Conservation (phyloP, 2,888 invertebrate genomes). For the Entomobrya multifasciata region DNA sequence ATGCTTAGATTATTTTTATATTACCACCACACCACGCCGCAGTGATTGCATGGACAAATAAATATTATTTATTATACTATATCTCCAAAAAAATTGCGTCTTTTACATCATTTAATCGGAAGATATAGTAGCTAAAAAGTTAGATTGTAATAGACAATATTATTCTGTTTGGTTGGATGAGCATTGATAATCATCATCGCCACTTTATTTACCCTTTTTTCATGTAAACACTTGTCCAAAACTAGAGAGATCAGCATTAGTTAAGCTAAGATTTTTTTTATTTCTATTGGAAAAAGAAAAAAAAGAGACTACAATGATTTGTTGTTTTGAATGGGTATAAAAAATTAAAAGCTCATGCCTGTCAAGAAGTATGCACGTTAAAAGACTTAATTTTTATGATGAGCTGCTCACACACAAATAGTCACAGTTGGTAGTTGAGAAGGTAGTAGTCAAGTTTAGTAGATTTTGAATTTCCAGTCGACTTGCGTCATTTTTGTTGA, state of each 20-base stretch:
- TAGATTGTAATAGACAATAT: no score
- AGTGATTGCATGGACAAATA: no score
- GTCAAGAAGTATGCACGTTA: slow-evolving; percentile 60
- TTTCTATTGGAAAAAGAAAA: background rate
- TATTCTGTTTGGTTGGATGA: background rate
- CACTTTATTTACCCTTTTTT: slow-evolving; percentile 58
- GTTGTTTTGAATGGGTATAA: slow-evolving; percentile 62
- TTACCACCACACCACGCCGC: no score
- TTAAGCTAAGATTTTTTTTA: background rate
- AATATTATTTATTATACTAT: no score
- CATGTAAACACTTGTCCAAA: slow-evolving; percentile 53
- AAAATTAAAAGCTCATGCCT: slow-evolving; percentile 63
- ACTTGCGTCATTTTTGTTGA: slow-evolving; percentile 52
- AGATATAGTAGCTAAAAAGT: no score
- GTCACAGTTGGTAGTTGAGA: slow-evolving; percentile 46
- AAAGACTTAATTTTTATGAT: slow-evolving; percentile 65
- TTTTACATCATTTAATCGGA: no score
- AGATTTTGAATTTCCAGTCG: slow-evolving; percentile 65
- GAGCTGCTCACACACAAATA: background rate
- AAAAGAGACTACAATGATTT: slow-evolving; percentile 63
- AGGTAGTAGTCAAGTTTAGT: slow-evolving; percentile 10
- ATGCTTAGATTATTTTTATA: no score
- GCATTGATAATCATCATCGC: slow-evolving; percentile 35
- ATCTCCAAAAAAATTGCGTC: no score
- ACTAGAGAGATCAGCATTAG: background rate